phyloP scores from a whole-genome alignment of 2,888 invertebrate genomes.

The Strigamia maritima region DNA sequence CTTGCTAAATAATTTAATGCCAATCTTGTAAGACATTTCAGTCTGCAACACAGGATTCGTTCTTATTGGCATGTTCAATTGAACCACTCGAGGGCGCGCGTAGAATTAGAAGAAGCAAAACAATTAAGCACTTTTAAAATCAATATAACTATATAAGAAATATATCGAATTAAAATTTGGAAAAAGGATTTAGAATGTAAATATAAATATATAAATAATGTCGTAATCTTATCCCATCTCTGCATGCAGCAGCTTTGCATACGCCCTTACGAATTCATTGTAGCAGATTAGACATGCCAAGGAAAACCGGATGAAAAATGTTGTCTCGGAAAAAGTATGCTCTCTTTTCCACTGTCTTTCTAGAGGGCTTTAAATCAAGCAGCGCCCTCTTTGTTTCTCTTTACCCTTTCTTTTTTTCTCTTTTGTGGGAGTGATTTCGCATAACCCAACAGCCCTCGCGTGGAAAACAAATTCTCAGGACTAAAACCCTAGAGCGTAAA shows the following conservation, averaged over 20 bases:
- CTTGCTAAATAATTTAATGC: neutral
- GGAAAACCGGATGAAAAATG: slow-evolving; percentile 35
- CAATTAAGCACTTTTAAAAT: neutral
- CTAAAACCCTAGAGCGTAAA: slow-evolving; percentile 10
- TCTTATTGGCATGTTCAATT: neutral
- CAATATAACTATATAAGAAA: neutral
- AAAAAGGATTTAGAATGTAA: too few relatives aligned
- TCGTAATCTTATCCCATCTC: neutral
- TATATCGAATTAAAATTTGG: too few relatives aligned
- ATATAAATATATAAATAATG: neutral
- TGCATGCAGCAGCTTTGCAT: neutral
- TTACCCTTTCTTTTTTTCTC: neutral
- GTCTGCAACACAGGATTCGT: neutral
- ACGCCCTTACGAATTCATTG: neutral
- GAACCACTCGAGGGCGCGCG: neutral
- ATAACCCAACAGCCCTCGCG: neutral
- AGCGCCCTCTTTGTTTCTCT: slow-evolving; percentile 10
- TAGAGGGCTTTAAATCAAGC: slow-evolving; percentile 36
- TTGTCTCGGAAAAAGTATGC: slow-evolving; percentile 29
- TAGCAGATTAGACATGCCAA: slow-evolving; percentile 12
- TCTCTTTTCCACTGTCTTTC: slow-evolving; percentile 32
- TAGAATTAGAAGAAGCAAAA: neutral
- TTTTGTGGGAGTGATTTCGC: neutral
- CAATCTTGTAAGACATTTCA: neutral
- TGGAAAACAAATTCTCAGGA: slow-evolving; percentile 5